phyloP scores from a whole-genome alignment of 2,113 vertebrate genomes.

The Leucosticte australis region DNA sequence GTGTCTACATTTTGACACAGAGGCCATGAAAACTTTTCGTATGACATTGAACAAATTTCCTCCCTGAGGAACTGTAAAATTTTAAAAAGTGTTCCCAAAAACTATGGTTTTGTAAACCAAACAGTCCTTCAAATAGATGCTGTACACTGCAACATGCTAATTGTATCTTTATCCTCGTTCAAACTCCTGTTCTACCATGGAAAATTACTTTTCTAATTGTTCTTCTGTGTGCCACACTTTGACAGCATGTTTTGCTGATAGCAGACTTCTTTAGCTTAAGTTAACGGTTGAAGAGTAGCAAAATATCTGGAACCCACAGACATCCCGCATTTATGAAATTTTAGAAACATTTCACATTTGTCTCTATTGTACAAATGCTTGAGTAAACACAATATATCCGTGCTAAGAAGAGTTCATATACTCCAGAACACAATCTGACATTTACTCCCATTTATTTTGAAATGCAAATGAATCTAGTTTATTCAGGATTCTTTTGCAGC shows the following conservation, averaged over 20 bases:
- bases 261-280: not conserved
- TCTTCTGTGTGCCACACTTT: not conserved
- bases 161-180: not conserved
- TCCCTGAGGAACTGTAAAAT: not conserved
- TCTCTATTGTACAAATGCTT: not conserved
- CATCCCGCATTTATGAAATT: not conserved
- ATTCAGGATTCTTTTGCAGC: conserved; percentile 49
- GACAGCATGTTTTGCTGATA: not conserved
- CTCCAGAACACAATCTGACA: conserved; percentile 55
- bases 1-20: not conserved
- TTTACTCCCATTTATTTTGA: conserved; percentile 67
- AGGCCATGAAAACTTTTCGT: not conserved
- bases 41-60: not conserved
- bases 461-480: conserved; percentile 49
- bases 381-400: not conserved
- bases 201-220: not conserved
- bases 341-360: conserved; percentile 21
- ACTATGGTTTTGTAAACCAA: not conserved
- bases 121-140: not conserved
- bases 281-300: not conserved
- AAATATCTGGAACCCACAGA: not conserved
- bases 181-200: not conserved
- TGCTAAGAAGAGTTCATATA: not conserved
- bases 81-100: not conserved
- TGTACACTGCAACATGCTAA: not conserved